Evolutionary conservation across 2,888 invertebrate genomes (phyloP).

Genomic region (Sturmia bella): DNA sequence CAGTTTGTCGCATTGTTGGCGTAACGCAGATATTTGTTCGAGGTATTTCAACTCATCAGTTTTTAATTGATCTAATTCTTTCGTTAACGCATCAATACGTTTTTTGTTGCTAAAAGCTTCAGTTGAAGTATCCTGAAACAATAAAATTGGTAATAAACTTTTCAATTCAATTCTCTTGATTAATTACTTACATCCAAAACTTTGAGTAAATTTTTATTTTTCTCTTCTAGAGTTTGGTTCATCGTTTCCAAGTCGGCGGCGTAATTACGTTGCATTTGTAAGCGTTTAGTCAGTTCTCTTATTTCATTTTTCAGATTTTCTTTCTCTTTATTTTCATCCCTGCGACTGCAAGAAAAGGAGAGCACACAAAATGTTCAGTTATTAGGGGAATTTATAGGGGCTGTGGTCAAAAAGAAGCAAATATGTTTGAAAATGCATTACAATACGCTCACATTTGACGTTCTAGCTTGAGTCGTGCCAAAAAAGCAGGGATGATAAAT

Average conservation of each 20-base stretch:
- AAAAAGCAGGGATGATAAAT: no score
- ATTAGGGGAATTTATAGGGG: not conserved
- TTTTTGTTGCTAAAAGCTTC: constrained; percentile 80
- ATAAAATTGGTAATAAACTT: not conserved
- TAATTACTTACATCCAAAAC: constrained; percentile 78
- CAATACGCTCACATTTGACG: no score
- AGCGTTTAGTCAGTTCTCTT: constrained; percentile 78
- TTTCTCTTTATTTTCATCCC: constrained; percentile 79
- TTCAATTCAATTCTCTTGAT: not conserved
- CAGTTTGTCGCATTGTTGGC: constrained; percentile 75
- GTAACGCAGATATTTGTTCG: constrained; percentile 77
- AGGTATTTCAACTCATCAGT: constrained; percentile 76
- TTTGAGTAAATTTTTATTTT: constrained; percentile 79
- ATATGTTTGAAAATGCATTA: no score
- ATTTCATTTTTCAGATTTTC: constrained; percentile 79
- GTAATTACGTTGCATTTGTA: constrained; percentile 79
- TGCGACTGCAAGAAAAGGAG: constrained; percentile 54
- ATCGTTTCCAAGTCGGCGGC: constrained; percentile 79
- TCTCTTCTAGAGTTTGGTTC: constrained; percentile 78
- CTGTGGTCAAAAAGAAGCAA: no score
- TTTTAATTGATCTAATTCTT: constrained; percentile 76
- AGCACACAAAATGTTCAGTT: not conserved
- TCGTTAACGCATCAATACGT: constrained; percentile 76
- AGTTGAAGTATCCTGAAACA: constrained; percentile 81
- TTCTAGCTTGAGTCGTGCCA: no score